A percentile compares a stretch with the other conserved stretches of the same genome.
Conservation (phyloP, 2,113 vertebrate species). For the Abramis brama region DNA sequence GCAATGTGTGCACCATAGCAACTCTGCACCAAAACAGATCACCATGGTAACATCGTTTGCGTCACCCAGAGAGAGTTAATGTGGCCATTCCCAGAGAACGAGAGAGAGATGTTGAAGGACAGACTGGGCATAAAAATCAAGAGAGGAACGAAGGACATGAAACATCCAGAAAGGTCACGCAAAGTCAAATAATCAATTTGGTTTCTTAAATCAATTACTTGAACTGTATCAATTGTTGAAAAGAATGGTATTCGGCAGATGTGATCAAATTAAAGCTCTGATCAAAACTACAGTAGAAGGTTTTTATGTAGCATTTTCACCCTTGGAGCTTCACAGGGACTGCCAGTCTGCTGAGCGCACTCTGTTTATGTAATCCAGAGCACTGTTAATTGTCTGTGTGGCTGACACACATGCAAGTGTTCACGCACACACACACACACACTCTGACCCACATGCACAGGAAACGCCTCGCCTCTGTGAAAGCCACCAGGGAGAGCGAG, state of each 20-base stretch:
- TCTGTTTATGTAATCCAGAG: conserved; percentile 35
- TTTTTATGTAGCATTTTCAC: background rate
- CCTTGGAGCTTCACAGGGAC: conserved; percentile 2
- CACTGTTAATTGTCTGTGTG: conserved; percentile 31
- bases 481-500: conserved; percentile 39
- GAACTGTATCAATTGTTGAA: background rate
- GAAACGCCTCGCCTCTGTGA: conserved; percentile 34
- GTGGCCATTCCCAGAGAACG: conserved; percentile 54
- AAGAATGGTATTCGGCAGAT: background rate
- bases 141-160: background rate
- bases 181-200: conserved; percentile 6
- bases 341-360: background rate
- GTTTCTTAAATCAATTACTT: background rate
- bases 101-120: conserved; percentile 17
- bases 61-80: conserved; percentile 76
- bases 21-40: conserved; percentile 69
- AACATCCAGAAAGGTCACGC: conserved; percentile 18
- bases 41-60: conserved; percentile 82
- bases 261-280: background rate
- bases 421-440: conserved; percentile 14
- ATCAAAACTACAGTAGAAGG: background rate
- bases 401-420: conserved; percentile 36
- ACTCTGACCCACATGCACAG: conserved; percentile 11
- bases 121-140: background rate
- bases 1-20: conserved; percentile 72